Evolutionary conservation across 2,888 invertebrate genomes (phyloP).

Genomic region (Latrodectus elegans): DNA sequence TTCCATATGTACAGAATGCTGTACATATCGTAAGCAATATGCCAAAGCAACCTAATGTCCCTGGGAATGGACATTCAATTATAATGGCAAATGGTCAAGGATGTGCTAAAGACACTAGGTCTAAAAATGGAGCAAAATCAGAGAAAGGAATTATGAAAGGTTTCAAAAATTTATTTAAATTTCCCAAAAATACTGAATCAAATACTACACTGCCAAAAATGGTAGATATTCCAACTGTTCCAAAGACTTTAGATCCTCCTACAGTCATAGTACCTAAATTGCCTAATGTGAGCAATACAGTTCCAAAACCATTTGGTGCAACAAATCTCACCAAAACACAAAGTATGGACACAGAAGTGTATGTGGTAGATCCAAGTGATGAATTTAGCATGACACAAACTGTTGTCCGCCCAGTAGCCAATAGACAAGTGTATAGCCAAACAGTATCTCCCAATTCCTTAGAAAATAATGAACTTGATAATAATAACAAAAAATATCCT

Average conservation of each 20-base stretch:
- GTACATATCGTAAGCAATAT: conserved; percentile 76
- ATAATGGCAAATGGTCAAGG: conserved; percentile 51
- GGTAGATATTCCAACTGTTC: conserved; percentile 15
- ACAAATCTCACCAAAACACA: conserved; percentile 59
- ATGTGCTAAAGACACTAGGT: conserved; percentile 3
- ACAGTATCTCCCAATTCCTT: conserved; percentile 33
- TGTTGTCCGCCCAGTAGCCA: conserved; percentile 58
- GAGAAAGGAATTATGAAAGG: conserved; percentile 38
- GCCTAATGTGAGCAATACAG: conserved; percentile 33
- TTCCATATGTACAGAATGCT: conserved; percentile 85
- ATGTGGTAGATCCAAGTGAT: conserved; percentile 59
- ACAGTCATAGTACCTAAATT: conserved; percentile 54
- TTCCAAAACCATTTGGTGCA: conserved; percentile 46
- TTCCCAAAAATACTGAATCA: conserved; percentile 28
- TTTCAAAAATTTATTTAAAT: conserved; percentile 61
- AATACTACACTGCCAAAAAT: conserved; percentile 10
- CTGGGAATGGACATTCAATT: conserved; percentile 72
- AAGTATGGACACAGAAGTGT: conserved; percentile 64
- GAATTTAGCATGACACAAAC: conserved; percentile 61
- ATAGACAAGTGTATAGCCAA: conserved; percentile 57
- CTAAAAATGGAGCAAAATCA: conserved; percentile 12
- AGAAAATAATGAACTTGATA: not conserved
- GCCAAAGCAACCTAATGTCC: conserved; percentile 75
- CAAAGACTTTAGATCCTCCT: conserved; percentile 41
- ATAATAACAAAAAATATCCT: conserved; percentile 29